A percentile compares a stretch with the other conserved stretches of the same genome.
These are phyloP conservation scores for Trigoniulus corallinus DNA, from an alignment of 1,140 invertebrate genomes.

Conservation along the genomic window DNA sequence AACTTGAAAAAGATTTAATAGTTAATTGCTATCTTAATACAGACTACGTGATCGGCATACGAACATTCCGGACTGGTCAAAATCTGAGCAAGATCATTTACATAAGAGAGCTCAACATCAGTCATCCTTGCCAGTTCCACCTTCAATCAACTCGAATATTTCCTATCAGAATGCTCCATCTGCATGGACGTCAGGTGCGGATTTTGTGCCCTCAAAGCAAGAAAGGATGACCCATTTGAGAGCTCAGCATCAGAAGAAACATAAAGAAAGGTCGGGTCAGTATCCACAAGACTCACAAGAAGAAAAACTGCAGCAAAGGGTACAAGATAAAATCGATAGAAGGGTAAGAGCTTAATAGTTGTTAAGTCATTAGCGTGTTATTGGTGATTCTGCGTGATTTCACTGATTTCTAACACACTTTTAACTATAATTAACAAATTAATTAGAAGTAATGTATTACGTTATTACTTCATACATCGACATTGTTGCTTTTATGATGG, in stretches of 20 bases:
- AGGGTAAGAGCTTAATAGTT: not conserved
- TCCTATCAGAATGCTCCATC: not conserved
- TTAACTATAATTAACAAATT: too few species aligned
- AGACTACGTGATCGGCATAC: too few species aligned
- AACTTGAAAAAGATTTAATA: too few species aligned
- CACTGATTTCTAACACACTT: too few species aligned
- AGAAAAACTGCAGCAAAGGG: slow-evolving; percentile 17
- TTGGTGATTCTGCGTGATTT: not conserved
- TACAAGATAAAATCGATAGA: not conserved
- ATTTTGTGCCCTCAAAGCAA: slow-evolving; percentile 16
- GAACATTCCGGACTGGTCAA: too few species aligned
- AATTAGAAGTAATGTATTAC: too few species aligned
- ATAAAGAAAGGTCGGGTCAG: slow-evolving; percentile 32
- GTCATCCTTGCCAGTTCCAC: not conserved
- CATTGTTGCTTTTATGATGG: too few species aligned
- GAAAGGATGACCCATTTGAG: slow-evolving; percentile 35
- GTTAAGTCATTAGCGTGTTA: not conserved
- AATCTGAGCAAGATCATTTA: too few species aligned
- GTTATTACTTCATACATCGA: too few species aligned
- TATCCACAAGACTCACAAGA: slow-evolving; percentile 31
- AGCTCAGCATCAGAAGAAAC: slow-evolving; percentile 34
- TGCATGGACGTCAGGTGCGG: not conserved
- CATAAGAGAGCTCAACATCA: too few species aligned
- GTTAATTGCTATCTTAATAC: too few species aligned
- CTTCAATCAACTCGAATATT: not conserved